phyloP scores from a whole-genome alignment of 2,888 invertebrate genomes.

The Ypsolopha scabrella region DNA sequence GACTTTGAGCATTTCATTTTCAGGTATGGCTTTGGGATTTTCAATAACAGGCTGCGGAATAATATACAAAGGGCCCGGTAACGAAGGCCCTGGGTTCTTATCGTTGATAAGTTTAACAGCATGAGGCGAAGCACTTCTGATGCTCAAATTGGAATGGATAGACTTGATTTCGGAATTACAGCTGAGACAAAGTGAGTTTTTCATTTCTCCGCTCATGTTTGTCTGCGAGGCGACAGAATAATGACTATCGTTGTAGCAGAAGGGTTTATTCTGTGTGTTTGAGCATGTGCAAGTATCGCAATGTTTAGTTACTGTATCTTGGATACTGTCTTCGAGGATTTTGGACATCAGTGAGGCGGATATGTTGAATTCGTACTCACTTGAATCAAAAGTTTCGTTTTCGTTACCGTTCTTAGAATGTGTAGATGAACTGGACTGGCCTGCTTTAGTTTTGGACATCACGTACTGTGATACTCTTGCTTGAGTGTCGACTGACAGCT shows the following conservation, averaged over 20 bases:
- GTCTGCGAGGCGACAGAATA: conserved; percentile 77
- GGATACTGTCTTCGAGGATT: conserved; percentile 88
- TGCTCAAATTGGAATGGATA: conserved; percentile 46
- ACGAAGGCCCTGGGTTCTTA: conserved; percentile 26
- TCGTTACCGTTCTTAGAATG: conserved; percentile 48
- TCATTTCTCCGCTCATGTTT: conserved; percentile 50
- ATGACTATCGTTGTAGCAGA: conserved; percentile 65
- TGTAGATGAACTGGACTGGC: conserved; percentile 52
- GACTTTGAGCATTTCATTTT: conserved; percentile 20
- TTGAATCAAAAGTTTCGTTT: conserved; percentile 64
- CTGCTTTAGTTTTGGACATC: conserved; percentile 73
- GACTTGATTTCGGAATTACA: conserved; percentile 72
- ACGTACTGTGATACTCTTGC: conserved; percentile 87
- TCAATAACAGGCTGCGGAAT: conserved; percentile 28
- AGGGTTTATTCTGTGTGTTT: conserved; percentile 62
- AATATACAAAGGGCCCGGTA: conserved; percentile 40
- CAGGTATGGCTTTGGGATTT: conserved; percentile 6
- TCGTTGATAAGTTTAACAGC: conserved; percentile 43
- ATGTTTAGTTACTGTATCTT: conserved; percentile 84
- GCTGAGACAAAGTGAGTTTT: conserved; percentile 67
- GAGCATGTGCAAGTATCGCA: conserved; percentile 86
- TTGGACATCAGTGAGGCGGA: conserved; percentile 93
- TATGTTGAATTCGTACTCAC: conserved; percentile 76
- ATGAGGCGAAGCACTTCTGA: conserved; percentile 48
- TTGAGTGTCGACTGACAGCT: conserved; percentile 94